Base-by-base conservation (phyloP, 2,888 invertebrate species). In the Caenorhabditis imperialis region DNA sequence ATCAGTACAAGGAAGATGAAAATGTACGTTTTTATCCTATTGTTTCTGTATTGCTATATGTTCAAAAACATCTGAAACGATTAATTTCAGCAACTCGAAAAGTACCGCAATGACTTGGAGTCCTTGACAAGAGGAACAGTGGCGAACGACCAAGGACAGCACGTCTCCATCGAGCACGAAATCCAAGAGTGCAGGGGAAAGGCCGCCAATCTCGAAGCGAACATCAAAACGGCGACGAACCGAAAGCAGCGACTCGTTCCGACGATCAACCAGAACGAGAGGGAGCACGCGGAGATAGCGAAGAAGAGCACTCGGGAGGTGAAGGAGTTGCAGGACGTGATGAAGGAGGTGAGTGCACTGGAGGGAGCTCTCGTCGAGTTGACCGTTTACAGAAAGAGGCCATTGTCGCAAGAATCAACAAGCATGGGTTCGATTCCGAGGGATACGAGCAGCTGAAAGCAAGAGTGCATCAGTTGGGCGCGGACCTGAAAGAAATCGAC, bases 111-210 rank as follows among this genome's bases (percentile, higher is more conserved):
- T 1, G 67, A 78, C 22, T 37, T 93, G 85, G 93, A 96, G 86
- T 94, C 94, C 20, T 92, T 95, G 40, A 93, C 92, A 85, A 91
- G 93, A 33, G 97, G 97, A 10, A 90, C 93, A 83, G 91, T 93
- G 40, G 92, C 93, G 55, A 93, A 92, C 79, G 93, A 92, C 18
- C 92, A 92, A 74, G 94, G 94, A 0, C 89, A 90, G 85, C 89
- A 89, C 7, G 93, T 93, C 35, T 93, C 96, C 0, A 90, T 97
- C 58, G 94, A 94, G 88, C 94, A 95, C 80, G 95, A 95, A 88
- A 91, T 96, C 20, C 95, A 95, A 88, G 92, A 55, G 0, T 23
- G 55, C 12, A 20, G 45, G 30, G 37, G 62, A 2, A 30, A 42
- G 16, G 45, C 48, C 1, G 45, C 74, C 0, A 10, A 23, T 1